Evolutionary conservation across 2,113 vertebrate genomes (phyloP).

Genomic region (Hylia prasina): DNA sequence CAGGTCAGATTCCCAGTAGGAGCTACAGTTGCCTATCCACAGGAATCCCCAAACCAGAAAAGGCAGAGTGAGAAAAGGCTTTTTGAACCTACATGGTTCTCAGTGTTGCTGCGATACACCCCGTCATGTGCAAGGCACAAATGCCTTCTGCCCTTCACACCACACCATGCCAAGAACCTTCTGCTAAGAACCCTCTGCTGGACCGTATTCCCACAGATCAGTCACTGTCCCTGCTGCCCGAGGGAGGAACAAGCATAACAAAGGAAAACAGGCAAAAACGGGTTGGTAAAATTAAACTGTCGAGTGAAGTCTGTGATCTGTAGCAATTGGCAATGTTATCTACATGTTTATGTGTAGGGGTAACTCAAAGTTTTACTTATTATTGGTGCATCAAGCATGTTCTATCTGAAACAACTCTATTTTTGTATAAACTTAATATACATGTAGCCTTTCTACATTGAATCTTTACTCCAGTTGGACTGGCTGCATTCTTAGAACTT

Average conservation of each 20-base stretch:
- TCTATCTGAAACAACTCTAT: neutral
- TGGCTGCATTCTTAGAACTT: neutral
- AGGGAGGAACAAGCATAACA: neutral
- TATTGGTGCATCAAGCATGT: neutral
- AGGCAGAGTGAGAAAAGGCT: neutral
- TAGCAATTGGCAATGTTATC: neutral
- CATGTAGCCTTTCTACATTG: neutral
- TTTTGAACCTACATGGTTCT: fast-evolving
- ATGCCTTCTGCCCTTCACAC: neutral
- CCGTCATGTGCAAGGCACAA: neutral
- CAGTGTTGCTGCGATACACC: neutral
- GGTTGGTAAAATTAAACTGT: neutral
- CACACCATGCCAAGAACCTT: neutral
- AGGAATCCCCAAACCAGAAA: neutral
- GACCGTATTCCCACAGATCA: fast-evolving
- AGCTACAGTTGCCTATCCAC: neutral
- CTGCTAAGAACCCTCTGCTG: neutral
- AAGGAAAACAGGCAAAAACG: neutral
- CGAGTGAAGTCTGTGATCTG: neutral
- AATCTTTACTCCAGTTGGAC: neutral
- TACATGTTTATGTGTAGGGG: neutral
- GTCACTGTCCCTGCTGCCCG: fast-evolving
- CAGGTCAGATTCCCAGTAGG: neutral
- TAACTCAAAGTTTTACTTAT: neutral
- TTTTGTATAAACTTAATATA: neutral